These are phyloP conservation scores for Solenodon paradoxus DNA, from an alignment of 2,113 vertebrate species.

Conservation along the genomic window DNA sequence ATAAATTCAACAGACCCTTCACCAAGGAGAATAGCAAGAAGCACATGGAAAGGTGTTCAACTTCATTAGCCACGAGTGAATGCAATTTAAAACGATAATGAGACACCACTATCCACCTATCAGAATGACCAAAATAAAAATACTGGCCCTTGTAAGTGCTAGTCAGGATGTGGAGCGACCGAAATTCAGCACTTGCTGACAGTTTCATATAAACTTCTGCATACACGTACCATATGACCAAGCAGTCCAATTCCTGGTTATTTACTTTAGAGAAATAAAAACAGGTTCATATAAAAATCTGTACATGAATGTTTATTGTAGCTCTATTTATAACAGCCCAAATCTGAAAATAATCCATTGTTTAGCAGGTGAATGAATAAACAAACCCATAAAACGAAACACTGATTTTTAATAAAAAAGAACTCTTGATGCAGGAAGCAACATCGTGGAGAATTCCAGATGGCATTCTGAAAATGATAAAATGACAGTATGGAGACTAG, in stretches of 20 bases:
- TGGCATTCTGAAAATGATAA: background rate
- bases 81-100: background rate
- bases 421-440: background rate
- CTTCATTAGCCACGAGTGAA: conserved; percentile 12
- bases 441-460: background rate
- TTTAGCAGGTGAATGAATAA: conserved; percentile 9
- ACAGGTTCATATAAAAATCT: conserved; percentile 6
- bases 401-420: background rate
- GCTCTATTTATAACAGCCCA: background rate
- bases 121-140: background rate
- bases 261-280: conserved; percentile 22
- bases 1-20: background rate
- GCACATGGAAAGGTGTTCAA: background rate
- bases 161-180: background rate
- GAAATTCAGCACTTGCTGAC: too few species aligned
- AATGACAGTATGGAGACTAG: background rate
- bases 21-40: background rate
- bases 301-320: background rate
- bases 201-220: conserved; percentile 22
- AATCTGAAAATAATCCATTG: conserved; percentile 1
- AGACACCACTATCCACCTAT: background rate
- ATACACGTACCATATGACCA: background rate
- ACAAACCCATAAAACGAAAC: background rate
- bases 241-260: conserved; percentile 6
- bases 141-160: background rate